Evolutionary conservation across 1,140 invertebrate genomes (phyloP), one percentile per base, ranked within the genome.

Genomic region (Ridgeia piscesae): DNA sequence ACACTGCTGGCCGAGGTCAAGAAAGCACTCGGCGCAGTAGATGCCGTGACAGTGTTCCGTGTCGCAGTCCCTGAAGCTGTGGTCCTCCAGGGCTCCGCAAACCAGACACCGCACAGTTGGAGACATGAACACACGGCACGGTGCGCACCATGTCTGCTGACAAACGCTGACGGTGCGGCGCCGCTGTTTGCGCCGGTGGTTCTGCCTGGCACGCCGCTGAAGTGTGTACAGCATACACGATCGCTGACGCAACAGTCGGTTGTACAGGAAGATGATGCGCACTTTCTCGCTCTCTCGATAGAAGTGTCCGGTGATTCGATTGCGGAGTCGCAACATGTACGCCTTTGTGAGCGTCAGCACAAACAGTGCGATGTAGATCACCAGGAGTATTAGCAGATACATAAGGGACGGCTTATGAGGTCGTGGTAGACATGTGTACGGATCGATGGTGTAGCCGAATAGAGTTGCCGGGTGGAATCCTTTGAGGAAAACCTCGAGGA

Each of bases 211-310:
- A 1, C 89, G 34, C 89, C 89, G 91, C 17, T 93, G 92, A 0
- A 93, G 89, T 17, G 92, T 33, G n/a, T 91, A 35, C 21, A 77
- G 42, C 88, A 93, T 34, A 33, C 91, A 89, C 11, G 92, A 2
- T 34, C 93, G 92, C 91, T 93, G 93, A 6, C 91, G 91, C 27
- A 91, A 21, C 31, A 93, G 17, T 6, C 91, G 89, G 89, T 91
- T 92, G 90, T 93, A 91, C 31, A 93, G 92, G 35, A 92, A 91
- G 35, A 88, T 88, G 91, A 93, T 88, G n/a, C 93, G 90, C 6
- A 77, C 35, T 89, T 93, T 93, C 35, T 93, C 91, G n/a, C 92
- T 35, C n/a, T 93, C 92, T 17, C 88, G 35, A 35, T 93, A 93
- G 88, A 93, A 93, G 91, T 90, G 92, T 8, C 93, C 92, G 27